phyloP scores from a whole-genome alignment of 2,888 invertebrate genomes.

The Xestia c-nigrum region DNA sequence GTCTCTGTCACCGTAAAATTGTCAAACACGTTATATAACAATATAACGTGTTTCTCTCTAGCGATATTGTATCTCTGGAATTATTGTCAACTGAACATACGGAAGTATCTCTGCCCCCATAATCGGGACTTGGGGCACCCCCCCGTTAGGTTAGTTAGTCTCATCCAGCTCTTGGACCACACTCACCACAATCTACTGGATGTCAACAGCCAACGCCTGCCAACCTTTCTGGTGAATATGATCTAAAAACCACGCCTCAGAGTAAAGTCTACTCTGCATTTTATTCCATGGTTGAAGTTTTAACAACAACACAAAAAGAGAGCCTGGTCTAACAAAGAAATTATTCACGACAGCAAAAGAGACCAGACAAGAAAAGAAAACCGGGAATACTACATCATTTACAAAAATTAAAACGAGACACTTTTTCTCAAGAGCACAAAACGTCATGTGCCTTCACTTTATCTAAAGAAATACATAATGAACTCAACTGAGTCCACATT shows the following conservation, averaged over 20 bases:
- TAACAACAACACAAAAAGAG: neutral
- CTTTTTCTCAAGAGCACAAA: constrained; percentile 17
- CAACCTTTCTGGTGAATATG: neutral
- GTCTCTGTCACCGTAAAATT: too few relatives aligned
- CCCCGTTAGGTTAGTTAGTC: too few relatives aligned
- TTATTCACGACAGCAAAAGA: neutral
- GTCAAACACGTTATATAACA: too few relatives aligned
- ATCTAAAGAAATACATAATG: constrained; percentile 27
- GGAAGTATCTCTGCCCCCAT: too few relatives aligned
- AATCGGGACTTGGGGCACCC: too few relatives aligned
- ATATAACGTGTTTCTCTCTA: too few relatives aligned
- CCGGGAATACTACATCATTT: neutral
- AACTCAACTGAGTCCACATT: constrained; percentile 21
- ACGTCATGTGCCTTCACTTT: constrained; percentile 6
- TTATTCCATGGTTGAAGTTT: neutral
- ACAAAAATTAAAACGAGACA: constrained; percentile 3
- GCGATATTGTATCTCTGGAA: too few relatives aligned
- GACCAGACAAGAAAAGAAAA: neutral
- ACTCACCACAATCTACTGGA: neutral
- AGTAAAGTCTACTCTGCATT: neutral
- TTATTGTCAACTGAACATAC: too few relatives aligned
- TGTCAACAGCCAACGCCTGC: fast-evolving
- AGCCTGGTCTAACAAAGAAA: neutral
- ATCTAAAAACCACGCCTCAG: neutral
- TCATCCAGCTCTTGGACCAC: neutral